These are phyloP conservation scores for Blastobasis lacticolella DNA, from an alignment of 2,888 invertebrate genomes.

Conservation along the genomic window DNA sequence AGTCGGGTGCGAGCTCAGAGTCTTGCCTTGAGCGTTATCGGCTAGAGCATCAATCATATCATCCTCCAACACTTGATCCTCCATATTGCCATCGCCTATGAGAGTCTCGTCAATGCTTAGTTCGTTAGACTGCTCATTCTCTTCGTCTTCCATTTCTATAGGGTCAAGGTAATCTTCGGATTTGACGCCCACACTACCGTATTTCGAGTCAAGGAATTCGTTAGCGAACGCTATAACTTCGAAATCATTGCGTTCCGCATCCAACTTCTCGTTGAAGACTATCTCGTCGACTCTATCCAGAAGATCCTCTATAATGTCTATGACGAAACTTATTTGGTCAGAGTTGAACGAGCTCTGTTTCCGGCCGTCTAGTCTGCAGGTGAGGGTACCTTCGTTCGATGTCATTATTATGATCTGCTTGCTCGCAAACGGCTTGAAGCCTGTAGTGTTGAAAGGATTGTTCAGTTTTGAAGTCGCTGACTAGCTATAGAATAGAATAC, in stretches of 20 bases:
- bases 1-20: no score
- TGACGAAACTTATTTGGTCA: constrained; percentile 21
- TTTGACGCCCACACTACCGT: constrained; percentile 17
- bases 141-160: no score
- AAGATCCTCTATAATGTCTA: constrained; percentile 40
- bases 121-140: no score
- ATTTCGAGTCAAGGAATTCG: constrained; percentile 17
- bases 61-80: constrained; percentile 18
- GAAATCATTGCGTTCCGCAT: constrained; percentile 35
- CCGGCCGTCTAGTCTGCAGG: constrained; percentile 28
- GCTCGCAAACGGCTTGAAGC: constrained; percentile 58
- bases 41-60: no score
- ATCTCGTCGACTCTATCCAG: constrained; percentile 42
- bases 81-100: constrained; percentile 1
- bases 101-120: no score
- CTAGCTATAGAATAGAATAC: no score
- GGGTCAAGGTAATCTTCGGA: constrained; percentile 32
- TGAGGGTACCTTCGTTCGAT: constrained; percentile 38
- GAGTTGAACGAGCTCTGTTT: constrained; percentile 7
- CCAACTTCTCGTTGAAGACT: constrained; percentile 19
- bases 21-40: no score
- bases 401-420: constrained; percentile 52
- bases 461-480: no score
- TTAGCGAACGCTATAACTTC: constrained; percentile 42
- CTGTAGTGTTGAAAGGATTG: constrained; percentile 20